Percentiles rank a stretch among this genome's conserved stretches.
Conservation (phyloP, 2,888 invertebrate species). For the Vesta saturnalis region DNA sequence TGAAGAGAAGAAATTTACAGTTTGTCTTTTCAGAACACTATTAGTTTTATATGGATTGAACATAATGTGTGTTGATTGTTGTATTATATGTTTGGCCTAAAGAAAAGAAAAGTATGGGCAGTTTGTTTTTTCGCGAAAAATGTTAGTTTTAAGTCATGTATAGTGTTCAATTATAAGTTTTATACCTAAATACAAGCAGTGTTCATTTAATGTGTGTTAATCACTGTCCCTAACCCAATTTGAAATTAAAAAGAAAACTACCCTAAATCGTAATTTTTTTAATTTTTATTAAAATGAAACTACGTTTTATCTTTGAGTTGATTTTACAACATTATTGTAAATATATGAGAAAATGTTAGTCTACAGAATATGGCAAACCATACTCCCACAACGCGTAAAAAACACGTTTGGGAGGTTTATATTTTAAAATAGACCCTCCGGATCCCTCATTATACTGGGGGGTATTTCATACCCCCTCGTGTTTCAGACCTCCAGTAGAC, state of each 20-base stretch:
- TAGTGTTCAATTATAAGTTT: background rate
- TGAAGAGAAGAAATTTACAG: constrained; percentile 3
- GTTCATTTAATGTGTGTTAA: background rate
- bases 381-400: background rate
- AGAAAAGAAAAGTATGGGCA: background rate
- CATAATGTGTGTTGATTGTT: background rate
- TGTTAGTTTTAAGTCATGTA: background rate
- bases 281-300: background rate
- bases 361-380: background rate
- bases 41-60: background rate
- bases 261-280: background rate
- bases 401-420: background rate
- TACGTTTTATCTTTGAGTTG: background rate
- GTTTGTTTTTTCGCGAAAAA: background rate
- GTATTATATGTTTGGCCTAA: background rate
- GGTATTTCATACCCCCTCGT: background rate
- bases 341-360: background rate
- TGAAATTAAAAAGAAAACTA: background rate
- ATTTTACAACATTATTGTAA: background rate
- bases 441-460: background rate
- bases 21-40: constrained; percentile 7
- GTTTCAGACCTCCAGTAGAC: too few species aligned
- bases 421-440: too few species aligned
- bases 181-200: background rate
- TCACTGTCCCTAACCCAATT: background rate